Base-by-base conservation (phyloP, 2,113 vertebrate genomes). In the Meles meles region DNA sequence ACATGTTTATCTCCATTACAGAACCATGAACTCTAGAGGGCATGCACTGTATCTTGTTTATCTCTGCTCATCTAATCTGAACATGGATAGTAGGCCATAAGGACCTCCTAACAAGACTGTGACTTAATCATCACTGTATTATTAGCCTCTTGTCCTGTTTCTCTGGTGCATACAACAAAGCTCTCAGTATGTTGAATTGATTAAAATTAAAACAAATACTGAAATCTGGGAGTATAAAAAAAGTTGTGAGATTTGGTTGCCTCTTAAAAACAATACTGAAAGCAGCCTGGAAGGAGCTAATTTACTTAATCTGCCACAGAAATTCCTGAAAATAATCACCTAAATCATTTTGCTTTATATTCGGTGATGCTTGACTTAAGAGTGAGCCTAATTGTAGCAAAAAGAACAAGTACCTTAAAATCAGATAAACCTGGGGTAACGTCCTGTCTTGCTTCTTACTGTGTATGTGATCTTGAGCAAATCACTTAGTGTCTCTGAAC, bases 331-430 rank as follows among this genome's bases (percentile, higher is more conserved):
- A 93, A 86, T 7, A 83, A 39, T 72, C 42, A 74, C n/a, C 44
- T 7, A 67, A 71, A 42, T 84, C 12, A 80, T 96, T 90, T 90
- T 90, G 9, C 52, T 93, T 82, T 82, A 27, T 88, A 49, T 83
- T 87, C 79, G 59, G 31, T 77, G 83, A 65, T 80, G 42, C 20
- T 77, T 76, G 39, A 94, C 44, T 69, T 44, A 65, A 25, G 67
- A 90, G 34, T 81, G 17, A 90, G 34, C 25, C 15, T 25, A 88
- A 18, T 34, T 85, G 5, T 72, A 93, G 49, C 42, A 79, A 76
- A 94, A 93, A 79, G 57, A 89, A 85, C 42, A 96, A 27, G 6
- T 69, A 18, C 44, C 52, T 96, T 94, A 85, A 94, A 93, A 90
- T 80, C 42, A 87, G 81, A 67, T 21, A 82, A 69, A 42, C 18